These are phyloP conservation scores for Aphrophora alni DNA, from an alignment of 2,888 invertebrate species.

Conservation along the genomic window DNA sequence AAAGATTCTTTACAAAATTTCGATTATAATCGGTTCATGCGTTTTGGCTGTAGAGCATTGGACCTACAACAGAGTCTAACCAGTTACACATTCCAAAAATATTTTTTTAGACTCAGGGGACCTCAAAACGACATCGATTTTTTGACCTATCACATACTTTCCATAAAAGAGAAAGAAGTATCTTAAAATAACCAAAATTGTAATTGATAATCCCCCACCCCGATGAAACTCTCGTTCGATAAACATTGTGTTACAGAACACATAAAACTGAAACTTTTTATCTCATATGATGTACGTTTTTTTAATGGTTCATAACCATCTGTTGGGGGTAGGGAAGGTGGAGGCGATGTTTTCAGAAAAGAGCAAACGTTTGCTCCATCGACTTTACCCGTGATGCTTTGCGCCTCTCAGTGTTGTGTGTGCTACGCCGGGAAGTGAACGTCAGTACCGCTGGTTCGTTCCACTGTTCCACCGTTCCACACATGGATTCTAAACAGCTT, in stretches of 20 bases:
- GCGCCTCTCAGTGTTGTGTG: slow-evolving; percentile 18
- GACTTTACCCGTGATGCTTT: slow-evolving; percentile 26
- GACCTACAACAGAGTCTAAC: too few species aligned
- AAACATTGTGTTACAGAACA: neutral
- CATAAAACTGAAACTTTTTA: neutral
- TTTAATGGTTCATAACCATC: neutral
- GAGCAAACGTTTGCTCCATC: slow-evolving; percentile 22
- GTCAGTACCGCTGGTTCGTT: neutral
- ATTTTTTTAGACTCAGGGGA: too few species aligned
- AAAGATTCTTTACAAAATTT: too few species aligned
- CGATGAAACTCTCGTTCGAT: neutral
- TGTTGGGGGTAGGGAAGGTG: slow-evolving; percentile 22
- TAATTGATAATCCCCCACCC: neutral
- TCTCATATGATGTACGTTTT: neutral
- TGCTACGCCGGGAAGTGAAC: slow-evolving; percentile 4
- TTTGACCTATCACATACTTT: too few species aligned
- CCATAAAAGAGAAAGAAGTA: too few species aligned
- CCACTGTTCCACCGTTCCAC: neutral
- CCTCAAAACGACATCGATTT: too few species aligned
- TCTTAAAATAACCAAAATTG: neutral
- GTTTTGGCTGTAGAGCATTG: too few species aligned
- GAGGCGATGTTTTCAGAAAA: slow-evolving; percentile 27
- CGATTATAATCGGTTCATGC: too few species aligned
- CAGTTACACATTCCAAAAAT: too few species aligned
- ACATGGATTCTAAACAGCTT: neutral